phyloP scores from a whole-genome alignment of 2,113 vertebrate species.

The Rhinopithecus roxellana region DNA sequence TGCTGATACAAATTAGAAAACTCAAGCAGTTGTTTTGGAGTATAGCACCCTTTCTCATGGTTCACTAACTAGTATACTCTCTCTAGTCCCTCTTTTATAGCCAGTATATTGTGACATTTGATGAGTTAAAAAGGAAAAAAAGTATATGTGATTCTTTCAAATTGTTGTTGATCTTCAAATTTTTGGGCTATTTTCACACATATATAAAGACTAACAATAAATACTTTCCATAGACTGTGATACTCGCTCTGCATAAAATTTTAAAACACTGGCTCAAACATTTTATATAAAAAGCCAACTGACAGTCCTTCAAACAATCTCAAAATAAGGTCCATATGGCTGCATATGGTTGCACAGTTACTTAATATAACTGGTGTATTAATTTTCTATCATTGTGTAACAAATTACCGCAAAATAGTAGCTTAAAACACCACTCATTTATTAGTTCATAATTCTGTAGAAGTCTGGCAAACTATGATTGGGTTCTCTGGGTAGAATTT shows the following conservation, averaged over 20 bases:
- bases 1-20: no score
- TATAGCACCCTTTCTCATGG: no score
- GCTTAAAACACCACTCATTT: background rate
- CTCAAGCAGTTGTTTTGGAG: no score
- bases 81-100: no score
- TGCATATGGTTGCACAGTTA: background rate
- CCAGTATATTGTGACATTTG: slow-evolving; percentile 13
- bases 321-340: background rate
- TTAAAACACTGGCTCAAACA: background rate
- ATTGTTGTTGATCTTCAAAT: slow-evolving; percentile 58
- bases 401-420: background rate
- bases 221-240: background rate
- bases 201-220: background rate
- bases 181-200: slow-evolving; percentile 52
- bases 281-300: background rate
- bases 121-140: slow-evolving; percentile 49
- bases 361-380: background rate
- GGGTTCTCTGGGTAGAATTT: background rate
- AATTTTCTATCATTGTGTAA: background rate
- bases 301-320: background rate
- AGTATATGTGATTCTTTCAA: background rate
- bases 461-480: background rate
- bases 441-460: background rate
- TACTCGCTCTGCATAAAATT: background rate
- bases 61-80: no score